Percentiles rank a stretch among this genome's conserved stretches.
phyloP scores from a whole-genome alignment of 2,888 invertebrate genomes.

The Lumbricus terrestris region DNA sequence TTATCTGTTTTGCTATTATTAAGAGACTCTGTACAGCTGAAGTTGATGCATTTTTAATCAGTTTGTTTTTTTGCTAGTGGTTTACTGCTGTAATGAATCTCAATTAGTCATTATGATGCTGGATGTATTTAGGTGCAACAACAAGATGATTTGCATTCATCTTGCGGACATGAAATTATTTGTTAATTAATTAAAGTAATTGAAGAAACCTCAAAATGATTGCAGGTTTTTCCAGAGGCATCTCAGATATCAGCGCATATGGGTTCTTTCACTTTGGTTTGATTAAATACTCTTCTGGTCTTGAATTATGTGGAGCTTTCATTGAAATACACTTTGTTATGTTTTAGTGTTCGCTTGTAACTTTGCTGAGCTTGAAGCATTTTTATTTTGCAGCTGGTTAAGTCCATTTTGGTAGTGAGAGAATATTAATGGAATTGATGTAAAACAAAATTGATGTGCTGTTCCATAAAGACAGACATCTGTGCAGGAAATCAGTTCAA shows the following conservation, averaged over 20 bases:
- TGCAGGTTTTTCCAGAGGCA: neutral
- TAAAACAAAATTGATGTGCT: neutral
- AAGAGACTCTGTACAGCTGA: neutral
- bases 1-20: neutral
- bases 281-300: neutral
- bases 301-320: neutral
- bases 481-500: neutral
- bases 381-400: neutral
- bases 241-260: neutral
- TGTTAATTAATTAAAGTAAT: too few species aligned
- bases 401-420: too few species aligned
- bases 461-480: neutral
- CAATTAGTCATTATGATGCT: neutral
- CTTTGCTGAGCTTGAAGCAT: neutral
- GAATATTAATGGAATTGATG: neutral
- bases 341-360: neutral
- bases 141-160: neutral
- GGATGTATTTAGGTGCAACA: neutral
- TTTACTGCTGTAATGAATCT: neutral
- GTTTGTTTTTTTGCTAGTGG: constrained; percentile 3
- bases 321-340: neutral
- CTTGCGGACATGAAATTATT: neutral
- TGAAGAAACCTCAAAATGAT: neutral
- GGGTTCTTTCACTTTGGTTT: neutral
- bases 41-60: neutral